phyloP scores from a whole-genome alignment of 2,888 invertebrate genomes.

The Acrobasis repandana region DNA sequence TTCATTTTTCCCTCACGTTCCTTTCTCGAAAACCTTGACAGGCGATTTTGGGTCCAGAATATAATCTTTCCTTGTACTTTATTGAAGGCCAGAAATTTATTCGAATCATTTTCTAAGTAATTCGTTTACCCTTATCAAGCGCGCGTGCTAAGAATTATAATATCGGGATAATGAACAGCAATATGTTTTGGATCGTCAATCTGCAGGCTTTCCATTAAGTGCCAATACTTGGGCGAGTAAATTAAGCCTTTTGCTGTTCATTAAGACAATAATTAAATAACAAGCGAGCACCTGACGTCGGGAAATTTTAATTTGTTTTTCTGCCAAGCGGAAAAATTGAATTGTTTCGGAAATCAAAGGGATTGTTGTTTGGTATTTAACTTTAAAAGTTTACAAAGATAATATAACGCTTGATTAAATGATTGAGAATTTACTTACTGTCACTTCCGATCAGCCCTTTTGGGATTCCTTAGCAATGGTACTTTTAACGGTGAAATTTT shows the following conservation, averaged over 20 bases:
- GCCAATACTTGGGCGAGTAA: slow-evolving; percentile 16
- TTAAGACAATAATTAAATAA: slow-evolving; percentile 27
- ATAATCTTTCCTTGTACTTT: slow-evolving; percentile 16
- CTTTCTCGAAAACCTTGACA: not conserved
- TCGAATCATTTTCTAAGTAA: slow-evolving; percentile 47
- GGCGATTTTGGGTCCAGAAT: slow-evolving; percentile 10
- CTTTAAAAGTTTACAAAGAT: not conserved
- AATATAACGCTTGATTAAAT: no score
- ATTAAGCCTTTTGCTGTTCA: slow-evolving; percentile 27
- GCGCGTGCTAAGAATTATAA: slow-evolving; percentile 45
- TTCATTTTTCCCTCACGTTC: not conserved
- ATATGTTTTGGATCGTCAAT: slow-evolving; percentile 31
- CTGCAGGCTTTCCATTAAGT: slow-evolving; percentile 23
- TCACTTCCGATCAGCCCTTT: no score
- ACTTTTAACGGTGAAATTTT: no score
- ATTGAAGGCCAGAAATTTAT: slow-evolving; percentile 38
- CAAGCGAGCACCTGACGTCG: slow-evolving; percentile 21
- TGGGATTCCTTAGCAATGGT: no score
- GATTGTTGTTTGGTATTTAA: not conserved
- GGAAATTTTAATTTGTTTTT: slow-evolving; percentile 23
- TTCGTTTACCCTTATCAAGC: slow-evolving; percentile 54
- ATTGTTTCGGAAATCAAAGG: not conserved
- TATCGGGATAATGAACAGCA: slow-evolving; percentile 39
- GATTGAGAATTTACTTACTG: no score
- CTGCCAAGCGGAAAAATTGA: slow-evolving; percentile 9